Evolutionary conservation across 2,888 invertebrate genomes (phyloP).

Genomic region (Cephalotes varians): DNA sequence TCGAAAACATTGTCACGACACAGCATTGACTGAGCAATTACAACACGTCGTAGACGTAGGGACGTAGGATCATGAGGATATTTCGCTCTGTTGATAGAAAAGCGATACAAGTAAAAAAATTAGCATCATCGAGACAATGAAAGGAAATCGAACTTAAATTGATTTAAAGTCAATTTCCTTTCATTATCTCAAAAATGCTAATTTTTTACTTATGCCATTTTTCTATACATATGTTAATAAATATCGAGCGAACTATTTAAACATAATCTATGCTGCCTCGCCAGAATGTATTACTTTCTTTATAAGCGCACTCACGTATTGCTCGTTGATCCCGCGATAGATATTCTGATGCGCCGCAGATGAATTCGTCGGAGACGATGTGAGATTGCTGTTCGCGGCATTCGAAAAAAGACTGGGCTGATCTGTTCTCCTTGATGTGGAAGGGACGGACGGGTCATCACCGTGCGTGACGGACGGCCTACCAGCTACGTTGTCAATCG

Average conservation of each 20-base stretch:
- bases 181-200: no score
- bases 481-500: slow-evolving; percentile 81
- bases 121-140: no score
- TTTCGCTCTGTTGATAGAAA: no score
- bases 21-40: slow-evolving; percentile 27
- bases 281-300: background rate
- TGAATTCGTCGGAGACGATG: slow-evolving; percentile 62
- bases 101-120: no score
- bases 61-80: no score
- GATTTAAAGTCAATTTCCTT: no score
- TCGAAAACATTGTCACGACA: background rate
- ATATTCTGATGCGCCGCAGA: slow-evolving; percentile 73
- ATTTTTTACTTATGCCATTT: no score
- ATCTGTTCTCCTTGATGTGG: slow-evolving; percentile 79
- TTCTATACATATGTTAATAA: no score
- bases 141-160: no score
- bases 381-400: slow-evolving; percentile 62
- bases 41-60: no score
- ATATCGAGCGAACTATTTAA: background rate
- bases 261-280: slow-evolving; percentile 13
- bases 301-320: slow-evolving; percentile 79
- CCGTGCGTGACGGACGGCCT: slow-evolving; percentile 79
- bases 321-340: slow-evolving; percentile 78
- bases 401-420: slow-evolving; percentile 63
- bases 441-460: slow-evolving; percentile 78